Base-by-base conservation (phyloP, 2,113 vertebrate species). In the Eolophus roseicapilla region DNA sequence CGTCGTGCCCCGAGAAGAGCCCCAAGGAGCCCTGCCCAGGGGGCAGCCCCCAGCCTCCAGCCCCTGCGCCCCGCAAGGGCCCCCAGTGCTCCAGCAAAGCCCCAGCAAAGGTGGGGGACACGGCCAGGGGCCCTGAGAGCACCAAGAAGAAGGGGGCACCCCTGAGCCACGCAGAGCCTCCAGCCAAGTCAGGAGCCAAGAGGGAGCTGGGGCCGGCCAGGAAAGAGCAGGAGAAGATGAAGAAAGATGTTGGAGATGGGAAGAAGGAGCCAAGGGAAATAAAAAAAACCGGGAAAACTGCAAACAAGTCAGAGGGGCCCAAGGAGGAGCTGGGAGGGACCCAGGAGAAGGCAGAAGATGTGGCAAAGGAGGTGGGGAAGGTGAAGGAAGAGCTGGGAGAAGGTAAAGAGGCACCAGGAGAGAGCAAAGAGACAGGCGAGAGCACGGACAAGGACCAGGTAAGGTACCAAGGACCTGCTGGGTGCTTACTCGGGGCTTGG, bases 281-380 rank as follows among this genome's bases (percentile, higher is more conserved):
- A 5, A 77, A 37, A 53, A 73, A 64, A 46, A 78, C 41, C 19
- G 88, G 82, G 52, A 94, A 93, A 86, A 1, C 2, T 6, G 41
- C 5, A 5, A 50, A 28, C 27, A 95, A 94, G 16, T 18, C 68
- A 25, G 92, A 94, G 60, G 55, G 28, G 4, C 20, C 31, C 49
- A 94, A 81, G 49, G 91, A 63, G 44, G 52, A 93, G 23, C 46
- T 5, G 1, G 92, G 65, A 82, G 69, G 63, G 53, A 35, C 20
- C 43, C 62, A 65, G 79, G 82, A 70, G 29, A 92, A 89, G 82
- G 29, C 90, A 7, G 60, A 65, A 50, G 96, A 94, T 85, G 88
- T 75, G 78, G 88, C 86, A 67, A 93, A 97, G 76, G 94, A 92
- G 29, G 86, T 6, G 96, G 97, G 37, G 92, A 97, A 62, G 46